A percentile compares a stretch with the other conserved stretches of the same genome.
Conservation (phyloP, 1,140 invertebrate species). For the Pteromalus puparum region DNA sequence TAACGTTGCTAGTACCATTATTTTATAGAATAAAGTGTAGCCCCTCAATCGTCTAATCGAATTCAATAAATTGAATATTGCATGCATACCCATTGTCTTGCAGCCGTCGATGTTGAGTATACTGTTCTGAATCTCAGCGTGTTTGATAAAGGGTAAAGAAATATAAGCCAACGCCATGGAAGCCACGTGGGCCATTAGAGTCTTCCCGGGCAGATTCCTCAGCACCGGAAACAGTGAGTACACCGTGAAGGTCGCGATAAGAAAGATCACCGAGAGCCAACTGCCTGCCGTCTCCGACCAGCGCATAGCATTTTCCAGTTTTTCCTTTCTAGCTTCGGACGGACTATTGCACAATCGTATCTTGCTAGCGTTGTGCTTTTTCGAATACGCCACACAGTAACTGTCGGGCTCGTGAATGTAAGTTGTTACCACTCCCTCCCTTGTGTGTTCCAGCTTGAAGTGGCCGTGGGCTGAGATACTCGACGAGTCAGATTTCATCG, state of each 20-base stretch:
- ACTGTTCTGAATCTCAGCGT: neutral
- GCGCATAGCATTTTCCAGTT: neutral
- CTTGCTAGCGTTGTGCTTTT: neutral
- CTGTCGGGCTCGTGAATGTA: neutral
- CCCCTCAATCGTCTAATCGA: too few species aligned
- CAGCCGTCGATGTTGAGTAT: neutral
- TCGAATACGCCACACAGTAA: slow-evolving; percentile 14
- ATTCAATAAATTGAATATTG: too few species aligned
- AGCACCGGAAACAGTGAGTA: slow-evolving; percentile 80
- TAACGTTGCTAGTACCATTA: too few species aligned
- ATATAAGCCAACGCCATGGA: slow-evolving; percentile 78
- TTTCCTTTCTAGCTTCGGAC: neutral
- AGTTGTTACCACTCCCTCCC: neutral
- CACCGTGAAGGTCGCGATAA: slow-evolving; percentile 81
- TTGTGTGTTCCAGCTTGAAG: neutral
- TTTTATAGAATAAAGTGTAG: too few species aligned
- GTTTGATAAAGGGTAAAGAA: neutral
- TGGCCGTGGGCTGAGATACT: neutral
- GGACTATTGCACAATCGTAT: neutral
- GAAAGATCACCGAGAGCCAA: slow-evolving; percentile 77
- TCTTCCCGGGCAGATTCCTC: slow-evolving; percentile 81
- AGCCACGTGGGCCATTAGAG: slow-evolving; percentile 80
- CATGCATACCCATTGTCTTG: neutral
- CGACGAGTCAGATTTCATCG: neutral
- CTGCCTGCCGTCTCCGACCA: slow-evolving; percentile 60